These are phyloP conservation scores for Cottus gobio DNA, from an alignment of 2,113 vertebrate species.

Conservation along the genomic window DNA sequence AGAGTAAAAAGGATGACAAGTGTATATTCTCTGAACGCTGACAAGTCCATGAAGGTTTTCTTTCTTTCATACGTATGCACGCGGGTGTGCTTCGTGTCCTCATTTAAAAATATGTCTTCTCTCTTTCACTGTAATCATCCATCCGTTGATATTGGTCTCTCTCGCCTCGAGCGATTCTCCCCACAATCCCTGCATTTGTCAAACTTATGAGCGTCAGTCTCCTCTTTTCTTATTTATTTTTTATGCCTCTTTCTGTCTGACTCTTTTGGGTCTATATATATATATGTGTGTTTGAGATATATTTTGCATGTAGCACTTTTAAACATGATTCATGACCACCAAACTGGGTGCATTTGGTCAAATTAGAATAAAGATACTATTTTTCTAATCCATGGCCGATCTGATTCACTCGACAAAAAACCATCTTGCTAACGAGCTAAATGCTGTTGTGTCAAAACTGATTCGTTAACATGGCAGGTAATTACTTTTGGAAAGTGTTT, in stretches of 20 bases:
- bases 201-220: slow-evolving; percentile 40
- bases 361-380: neutral
- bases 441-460: neutral
- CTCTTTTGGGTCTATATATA: neutral
- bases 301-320: neutral
- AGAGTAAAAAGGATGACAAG: neutral
- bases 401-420: neutral
- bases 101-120: slow-evolving; percentile 22
- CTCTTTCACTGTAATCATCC: slow-evolving; percentile 36
- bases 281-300: neutral
- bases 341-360: neutral
- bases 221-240: neutral
- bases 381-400: neutral
- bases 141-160: slow-evolving; percentile 55
- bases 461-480: neutral
- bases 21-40: slow-evolving; percentile 14
- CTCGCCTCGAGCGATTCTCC: slow-evolving; percentile 34
- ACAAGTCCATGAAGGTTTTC: neutral
- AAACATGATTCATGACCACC: neutral
- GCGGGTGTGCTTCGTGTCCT: neutral
- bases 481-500: neutral
- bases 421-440: neutral
- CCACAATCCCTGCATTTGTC: slow-evolving; percentile 43
- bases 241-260: neutral
- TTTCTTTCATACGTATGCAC: neutral